Conservation (phyloP, 2,797 vertebrate species). For the Lepidocolaptes lacrymiger region DNA sequence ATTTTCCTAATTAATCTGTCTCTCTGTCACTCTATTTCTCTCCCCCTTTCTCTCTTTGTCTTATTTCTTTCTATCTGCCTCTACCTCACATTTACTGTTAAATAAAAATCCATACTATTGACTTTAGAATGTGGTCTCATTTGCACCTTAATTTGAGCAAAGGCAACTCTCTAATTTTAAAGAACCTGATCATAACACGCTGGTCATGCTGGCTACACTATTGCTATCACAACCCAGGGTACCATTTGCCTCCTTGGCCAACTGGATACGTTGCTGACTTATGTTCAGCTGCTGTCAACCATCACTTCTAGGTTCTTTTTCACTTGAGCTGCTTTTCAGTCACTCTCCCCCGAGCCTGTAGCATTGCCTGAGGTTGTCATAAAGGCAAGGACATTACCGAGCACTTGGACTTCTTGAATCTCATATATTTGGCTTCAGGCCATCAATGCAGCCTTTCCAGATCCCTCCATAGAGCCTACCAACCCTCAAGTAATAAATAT, state of each 20-base stretch:
- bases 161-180: neutral
- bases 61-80: neutral
- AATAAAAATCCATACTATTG: neutral
- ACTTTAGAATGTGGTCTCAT: too few relatives aligned
- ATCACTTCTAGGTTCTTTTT: neutral
- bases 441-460: neutral
- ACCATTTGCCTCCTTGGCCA: rapidly evolving
- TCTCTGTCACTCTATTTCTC: neutral
- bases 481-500: neutral
- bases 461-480: neutral
- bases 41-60: neutral
- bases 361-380: rapidly evolving
- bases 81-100: neutral
- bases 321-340: rapidly evolving
- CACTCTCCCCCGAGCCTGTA: neutral
- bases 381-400: rapidly evolving
- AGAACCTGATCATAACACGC: neutral
- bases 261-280: neutral
- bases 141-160: neutral
- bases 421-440: neutral
- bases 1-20: neutral
- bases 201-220: rapidly evolving
- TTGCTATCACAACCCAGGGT: neutral
- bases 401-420: neutral
- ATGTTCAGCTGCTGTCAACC: rapidly evolving